phyloP scores from a whole-genome alignment of 2,888 invertebrate species.

The Acronicta aceris region DNA sequence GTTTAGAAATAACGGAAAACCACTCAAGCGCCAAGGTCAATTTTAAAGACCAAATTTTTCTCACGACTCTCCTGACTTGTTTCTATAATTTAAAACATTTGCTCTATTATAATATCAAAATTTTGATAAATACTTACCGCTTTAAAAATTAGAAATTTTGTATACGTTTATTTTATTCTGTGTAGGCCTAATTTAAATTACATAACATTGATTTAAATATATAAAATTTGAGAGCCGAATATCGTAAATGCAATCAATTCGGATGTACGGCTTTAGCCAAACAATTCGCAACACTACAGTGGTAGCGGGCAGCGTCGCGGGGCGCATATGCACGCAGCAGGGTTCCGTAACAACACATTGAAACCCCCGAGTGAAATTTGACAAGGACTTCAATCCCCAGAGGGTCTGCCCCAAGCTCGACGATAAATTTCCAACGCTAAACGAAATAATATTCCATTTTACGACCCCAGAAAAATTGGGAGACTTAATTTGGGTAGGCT shows the following conservation, averaged over 20 bases:
- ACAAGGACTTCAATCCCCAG: conserved; percentile 75
- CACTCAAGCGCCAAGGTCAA: conserved; percentile 22
- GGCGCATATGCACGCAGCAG: conserved; percentile 73
- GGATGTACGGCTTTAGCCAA: conserved; percentile 7
- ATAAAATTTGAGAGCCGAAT: too few species aligned
- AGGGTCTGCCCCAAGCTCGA: conserved; percentile 66
- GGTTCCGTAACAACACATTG: conserved; percentile 64
- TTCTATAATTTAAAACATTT: too few species aligned
- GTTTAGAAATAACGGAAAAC: not conserved
- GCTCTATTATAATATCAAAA: too few species aligned
- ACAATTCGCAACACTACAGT: conserved; percentile 32
- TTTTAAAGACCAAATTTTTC: conserved; percentile 16
- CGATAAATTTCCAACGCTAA: conserved; percentile 81
- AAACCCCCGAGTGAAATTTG: conserved; percentile 68
- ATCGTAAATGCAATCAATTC: not conserved
- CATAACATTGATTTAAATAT: too few species aligned
- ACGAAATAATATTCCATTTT: conserved; percentile 80
- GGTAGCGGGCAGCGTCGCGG: conserved; percentile 33
- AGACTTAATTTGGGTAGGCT: conserved; percentile 64
- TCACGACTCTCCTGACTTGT: conserved; percentile 14
- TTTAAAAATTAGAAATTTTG: too few species aligned
- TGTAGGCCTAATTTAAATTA: too few species aligned
- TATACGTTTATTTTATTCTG: too few species aligned
- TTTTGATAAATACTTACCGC: too few species aligned
- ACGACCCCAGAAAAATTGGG: conserved; percentile 68